These are phyloP conservation scores for Zeuzera pyrina DNA, from an alignment of 2,888 invertebrate genomes.

Conservation along the genomic window DNA sequence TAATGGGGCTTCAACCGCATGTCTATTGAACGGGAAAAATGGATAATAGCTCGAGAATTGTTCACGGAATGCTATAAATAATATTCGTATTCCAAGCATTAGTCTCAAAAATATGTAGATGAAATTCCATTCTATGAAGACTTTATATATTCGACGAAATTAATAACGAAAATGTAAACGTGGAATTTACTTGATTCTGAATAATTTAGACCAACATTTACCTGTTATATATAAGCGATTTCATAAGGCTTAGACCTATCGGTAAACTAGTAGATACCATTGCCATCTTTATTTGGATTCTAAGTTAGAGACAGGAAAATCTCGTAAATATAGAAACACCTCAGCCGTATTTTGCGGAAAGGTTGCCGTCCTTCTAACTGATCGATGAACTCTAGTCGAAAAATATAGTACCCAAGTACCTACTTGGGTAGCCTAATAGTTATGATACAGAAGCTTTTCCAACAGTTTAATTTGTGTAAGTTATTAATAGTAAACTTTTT, in stretches of 20 bases:
- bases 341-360: constrained; percentile 49
- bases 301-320: constrained; percentile 29
- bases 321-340: constrained; percentile 39
- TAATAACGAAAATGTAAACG: background rate
- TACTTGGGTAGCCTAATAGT: too few species aligned
- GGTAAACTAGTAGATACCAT: background rate
- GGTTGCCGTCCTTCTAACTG: constrained; percentile 53
- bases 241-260: background rate
- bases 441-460: constrained; percentile 7
- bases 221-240: background rate
- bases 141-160: background rate
- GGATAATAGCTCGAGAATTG: constrained; percentile 12
- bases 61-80: constrained; percentile 17
- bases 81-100: constrained; percentile 14
- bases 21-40: constrained; percentile 16
- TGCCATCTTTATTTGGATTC: constrained; percentile 19
- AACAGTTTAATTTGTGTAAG: too few species aligned
- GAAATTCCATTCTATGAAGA: constrained; percentile 15
- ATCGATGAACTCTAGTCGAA: constrained; percentile 40
- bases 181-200: background rate
- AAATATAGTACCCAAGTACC: too few species aligned
- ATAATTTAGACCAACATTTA: background rate
- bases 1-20: constrained; percentile 5
- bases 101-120: constrained; percentile 16
- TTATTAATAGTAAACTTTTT: too few species aligned